Evolutionary conservation across 2,888 invertebrate genomes (phyloP).

Genomic region (Eupelmus urozonus): DNA sequence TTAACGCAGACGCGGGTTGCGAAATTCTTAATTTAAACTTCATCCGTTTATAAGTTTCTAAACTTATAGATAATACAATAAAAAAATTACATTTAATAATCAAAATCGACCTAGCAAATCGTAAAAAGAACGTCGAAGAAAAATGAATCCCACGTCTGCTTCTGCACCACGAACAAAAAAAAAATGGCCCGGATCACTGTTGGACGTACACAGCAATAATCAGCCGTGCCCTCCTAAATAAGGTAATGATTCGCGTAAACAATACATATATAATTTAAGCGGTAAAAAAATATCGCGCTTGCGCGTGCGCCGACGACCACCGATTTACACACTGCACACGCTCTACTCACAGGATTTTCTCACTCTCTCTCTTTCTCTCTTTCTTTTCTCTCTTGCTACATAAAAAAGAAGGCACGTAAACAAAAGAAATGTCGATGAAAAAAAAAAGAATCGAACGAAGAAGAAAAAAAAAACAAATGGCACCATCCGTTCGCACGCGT

Average conservation of each 20-base stretch:
- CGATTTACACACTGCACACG: constrained; percentile 14
- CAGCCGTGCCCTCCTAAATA: constrained; percentile 14
- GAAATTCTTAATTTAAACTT: neutral
- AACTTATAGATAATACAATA: neutral
- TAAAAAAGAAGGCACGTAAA: neutral
- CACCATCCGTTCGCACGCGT: constrained; percentile 64
- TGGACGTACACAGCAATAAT: constrained; percentile 5
- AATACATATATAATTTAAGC: constrained; percentile 52
- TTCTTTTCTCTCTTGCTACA: neutral
- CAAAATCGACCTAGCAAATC: too few species aligned
- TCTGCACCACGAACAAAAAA: too few species aligned
- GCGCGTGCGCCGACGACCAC: constrained; percentile 43
- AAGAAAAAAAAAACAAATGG: constrained; percentile 65
- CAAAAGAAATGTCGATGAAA: constrained; percentile 11
- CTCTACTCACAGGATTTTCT: neutral
- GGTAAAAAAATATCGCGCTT: constrained; percentile 61
- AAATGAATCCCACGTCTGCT: too few species aligned
- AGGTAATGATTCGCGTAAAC: neutral
- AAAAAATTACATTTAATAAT: neutral
- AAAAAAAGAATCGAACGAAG: constrained; percentile 37
- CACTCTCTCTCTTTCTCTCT: constrained; percentile 8
- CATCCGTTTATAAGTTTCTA: neutral
- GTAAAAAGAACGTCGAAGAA: too few species aligned
- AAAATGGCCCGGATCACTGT: constrained; percentile 15
- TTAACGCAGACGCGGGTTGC: constrained; percentile 20